Evolutionary conservation across 2,113 vertebrate species (phyloP).

Genomic region (Siniperca chuatsi): DNA sequence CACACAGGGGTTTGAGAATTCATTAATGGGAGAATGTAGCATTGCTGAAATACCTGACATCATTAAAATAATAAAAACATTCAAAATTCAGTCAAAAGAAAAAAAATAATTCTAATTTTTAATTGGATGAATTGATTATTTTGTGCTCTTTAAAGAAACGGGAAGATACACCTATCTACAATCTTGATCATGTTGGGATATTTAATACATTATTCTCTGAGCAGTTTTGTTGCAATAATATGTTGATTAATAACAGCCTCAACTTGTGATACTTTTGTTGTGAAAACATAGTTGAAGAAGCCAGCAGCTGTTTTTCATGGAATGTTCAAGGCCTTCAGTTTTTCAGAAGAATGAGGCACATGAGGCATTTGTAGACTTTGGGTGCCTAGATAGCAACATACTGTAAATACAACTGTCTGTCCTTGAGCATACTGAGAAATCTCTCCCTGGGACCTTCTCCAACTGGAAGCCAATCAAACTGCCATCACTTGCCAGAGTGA

Average conservation of each 20-base stretch:
- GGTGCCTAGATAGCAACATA: slow-evolving; percentile 32
- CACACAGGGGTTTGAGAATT: not conserved
- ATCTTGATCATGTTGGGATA: not conserved
- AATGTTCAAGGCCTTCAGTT: slow-evolving; percentile 1
- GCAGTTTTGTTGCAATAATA: not conserved
- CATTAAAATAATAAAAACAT: not conserved
- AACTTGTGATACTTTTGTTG: slow-evolving; percentile 4
- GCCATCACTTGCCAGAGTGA: slow-evolving; percentile 52
- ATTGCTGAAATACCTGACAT: not conserved
- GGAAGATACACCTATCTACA: not conserved
- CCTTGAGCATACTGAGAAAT: slow-evolving; percentile 46
- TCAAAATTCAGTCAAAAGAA: not conserved
- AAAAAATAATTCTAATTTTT: rapidly evolving
- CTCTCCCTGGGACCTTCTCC: slow-evolving; percentile 57
- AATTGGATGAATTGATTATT: not conserved
- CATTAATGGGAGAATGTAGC: not conserved
- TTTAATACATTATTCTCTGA: not conserved
- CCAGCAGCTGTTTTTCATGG: slow-evolving; percentile 3
- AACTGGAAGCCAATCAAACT: slow-evolving; percentile 67
- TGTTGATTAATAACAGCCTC: not conserved
- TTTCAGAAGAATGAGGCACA: slow-evolving; percentile 21
- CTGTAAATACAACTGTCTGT: slow-evolving; percentile 60
- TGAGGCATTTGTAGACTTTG: slow-evolving; percentile 40
- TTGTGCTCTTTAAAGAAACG: not conserved
- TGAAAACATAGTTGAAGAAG: slow-evolving; percentile 37